These are phyloP conservation scores for Acanthococcus lagerstroemiae DNA, from an alignment of 2,888 invertebrate genomes.

Conservation along the genomic window DNA sequence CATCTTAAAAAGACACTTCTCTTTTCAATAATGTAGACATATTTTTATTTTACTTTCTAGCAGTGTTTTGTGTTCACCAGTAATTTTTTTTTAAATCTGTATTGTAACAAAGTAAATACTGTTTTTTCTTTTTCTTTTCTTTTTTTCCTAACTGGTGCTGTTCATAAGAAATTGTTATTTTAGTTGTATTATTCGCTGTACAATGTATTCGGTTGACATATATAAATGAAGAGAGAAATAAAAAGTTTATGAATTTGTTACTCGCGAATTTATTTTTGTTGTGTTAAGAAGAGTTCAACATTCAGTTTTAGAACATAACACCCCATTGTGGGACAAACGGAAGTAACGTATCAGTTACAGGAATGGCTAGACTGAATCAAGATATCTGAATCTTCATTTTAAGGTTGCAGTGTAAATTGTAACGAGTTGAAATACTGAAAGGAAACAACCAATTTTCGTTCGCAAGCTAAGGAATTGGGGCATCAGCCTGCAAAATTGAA, in stretches of 20 bases:
- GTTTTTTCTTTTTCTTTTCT: slow-evolving; percentile 2
- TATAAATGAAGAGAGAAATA: not conserved
- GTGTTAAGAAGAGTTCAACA: too few species aligned
- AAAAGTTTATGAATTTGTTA: slow-evolving; percentile 28
- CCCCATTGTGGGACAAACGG: too few species aligned
- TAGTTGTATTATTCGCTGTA: slow-evolving; percentile 24
- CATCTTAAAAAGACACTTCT: not conserved
- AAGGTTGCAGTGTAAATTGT: too few species aligned
- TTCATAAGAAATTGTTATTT: slow-evolving; percentile 27
- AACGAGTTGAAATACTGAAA: too few species aligned
- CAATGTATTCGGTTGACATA: slow-evolving; percentile 10
- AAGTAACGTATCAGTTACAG: too few species aligned
- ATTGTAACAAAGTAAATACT: not conserved
- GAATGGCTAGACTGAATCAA: too few species aligned
- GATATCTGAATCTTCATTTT: too few species aligned
- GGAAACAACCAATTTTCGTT: too few species aligned
- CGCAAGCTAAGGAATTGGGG: too few species aligned
- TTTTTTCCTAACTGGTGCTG: slow-evolving; percentile 22
- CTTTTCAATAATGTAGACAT: not conserved
- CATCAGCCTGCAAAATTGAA: too few species aligned
- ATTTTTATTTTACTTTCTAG: not conserved
- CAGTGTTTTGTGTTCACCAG: not conserved
- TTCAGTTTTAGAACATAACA: too few species aligned
- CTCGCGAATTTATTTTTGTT: not conserved
- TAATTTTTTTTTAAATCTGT: not conserved